Conservation (phyloP, 1,140 invertebrate species). For the Colletes gigas region DNA sequence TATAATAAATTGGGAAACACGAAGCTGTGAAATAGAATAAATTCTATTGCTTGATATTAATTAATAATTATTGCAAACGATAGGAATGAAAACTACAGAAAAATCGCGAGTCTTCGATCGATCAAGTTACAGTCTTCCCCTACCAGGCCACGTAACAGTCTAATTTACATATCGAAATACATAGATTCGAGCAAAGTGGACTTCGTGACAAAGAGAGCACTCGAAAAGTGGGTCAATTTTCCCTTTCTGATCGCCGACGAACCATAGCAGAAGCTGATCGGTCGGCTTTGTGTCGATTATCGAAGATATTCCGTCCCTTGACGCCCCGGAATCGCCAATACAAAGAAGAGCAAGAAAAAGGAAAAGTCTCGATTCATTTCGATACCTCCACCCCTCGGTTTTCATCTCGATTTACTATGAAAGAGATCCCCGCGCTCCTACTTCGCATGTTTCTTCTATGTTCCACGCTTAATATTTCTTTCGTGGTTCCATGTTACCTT, state of each 20-base stretch:
- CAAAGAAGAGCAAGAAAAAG: not conserved
- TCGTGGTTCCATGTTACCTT: not conserved
- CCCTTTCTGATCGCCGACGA: conserved; percentile 47
- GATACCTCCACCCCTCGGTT: conserved; percentile 18
- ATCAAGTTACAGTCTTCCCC: conserved; percentile 21
- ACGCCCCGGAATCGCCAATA: not conserved
- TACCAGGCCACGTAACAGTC: conserved; percentile 18
- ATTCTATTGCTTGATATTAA: no score
- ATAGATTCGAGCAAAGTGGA: conserved; percentile 23
- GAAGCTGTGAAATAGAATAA: no score
- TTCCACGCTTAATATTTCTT: conserved; percentile 21
- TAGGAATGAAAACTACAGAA: no score
- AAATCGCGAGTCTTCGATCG: conserved; percentile 26
- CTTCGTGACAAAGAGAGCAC: not conserved
- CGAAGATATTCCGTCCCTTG: conserved; percentile 50
- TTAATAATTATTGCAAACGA: no score
- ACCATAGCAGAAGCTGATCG: conserved; percentile 41
- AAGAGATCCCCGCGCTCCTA: conserved; percentile 40
- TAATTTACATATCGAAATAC: conserved; percentile 50
- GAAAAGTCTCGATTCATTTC: conserved; percentile 9
- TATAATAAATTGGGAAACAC: no score
- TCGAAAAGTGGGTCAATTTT: conserved; percentile 50
- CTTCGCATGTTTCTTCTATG: not conserved
- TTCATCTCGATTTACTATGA: conserved; percentile 58
- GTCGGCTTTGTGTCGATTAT: conserved; percentile 54